Conservation (phyloP, 2,888 invertebrate genomes). For the Branchipolynoe longqiensis region DNA sequence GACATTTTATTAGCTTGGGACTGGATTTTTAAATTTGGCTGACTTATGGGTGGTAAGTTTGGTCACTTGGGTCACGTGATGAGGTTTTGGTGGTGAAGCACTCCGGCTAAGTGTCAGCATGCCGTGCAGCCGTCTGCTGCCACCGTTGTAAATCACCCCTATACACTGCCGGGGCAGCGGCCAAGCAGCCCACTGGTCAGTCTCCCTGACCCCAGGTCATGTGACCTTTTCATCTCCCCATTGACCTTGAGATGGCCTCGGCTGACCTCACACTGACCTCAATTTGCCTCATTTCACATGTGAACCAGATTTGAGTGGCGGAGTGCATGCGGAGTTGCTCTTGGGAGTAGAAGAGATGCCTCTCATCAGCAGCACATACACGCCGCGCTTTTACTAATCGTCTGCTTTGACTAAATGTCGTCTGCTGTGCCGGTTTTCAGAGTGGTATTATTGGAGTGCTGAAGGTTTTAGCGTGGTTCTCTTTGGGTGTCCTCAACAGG, state of each 20-base stretch:
- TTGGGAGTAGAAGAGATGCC: not conserved
- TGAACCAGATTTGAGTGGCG: constrained; percentile 18
- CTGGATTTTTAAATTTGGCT: too few relatives aligned
- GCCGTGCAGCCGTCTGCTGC: not conserved
- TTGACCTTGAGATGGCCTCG: constrained; percentile 34
- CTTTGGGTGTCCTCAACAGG: too few relatives aligned
- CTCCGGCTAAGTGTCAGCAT: too few relatives aligned
- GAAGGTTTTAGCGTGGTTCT: too few relatives aligned
- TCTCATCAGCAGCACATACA: too few relatives aligned
- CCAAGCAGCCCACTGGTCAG: not conserved
- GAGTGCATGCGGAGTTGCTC: not conserved
- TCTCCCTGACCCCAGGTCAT: not conserved
- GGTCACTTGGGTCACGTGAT: too few relatives aligned
- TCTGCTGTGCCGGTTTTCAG: too few relatives aligned
- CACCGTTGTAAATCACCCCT: not conserved
- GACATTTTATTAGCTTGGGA: too few relatives aligned
- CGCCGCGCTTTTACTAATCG: not conserved
- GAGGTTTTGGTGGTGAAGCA: too few relatives aligned
- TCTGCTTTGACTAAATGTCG: too few relatives aligned
- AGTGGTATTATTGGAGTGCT: too few relatives aligned
- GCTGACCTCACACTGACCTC: constrained; percentile 20
- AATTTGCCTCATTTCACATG: constrained; percentile 44
- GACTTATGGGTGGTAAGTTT: too few relatives aligned
- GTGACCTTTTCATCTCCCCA: constrained; percentile 37
- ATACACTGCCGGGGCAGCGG: not conserved